phyloP scores from a whole-genome alignment of 2,113 vertebrate genomes.

The Chaetodon auriga region DNA sequence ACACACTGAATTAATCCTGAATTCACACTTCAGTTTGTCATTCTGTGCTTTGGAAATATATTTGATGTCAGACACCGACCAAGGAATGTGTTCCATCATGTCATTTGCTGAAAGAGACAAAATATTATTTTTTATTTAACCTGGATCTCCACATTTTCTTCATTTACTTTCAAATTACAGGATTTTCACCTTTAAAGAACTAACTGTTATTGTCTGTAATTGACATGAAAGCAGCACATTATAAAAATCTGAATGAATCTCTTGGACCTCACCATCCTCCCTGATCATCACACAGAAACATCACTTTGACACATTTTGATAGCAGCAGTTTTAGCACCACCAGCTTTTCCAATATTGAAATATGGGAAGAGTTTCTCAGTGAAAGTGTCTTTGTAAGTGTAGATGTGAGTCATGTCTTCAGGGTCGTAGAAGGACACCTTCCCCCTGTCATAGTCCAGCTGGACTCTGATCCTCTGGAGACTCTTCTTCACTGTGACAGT shows the following conservation, averaged over 20 bases:
- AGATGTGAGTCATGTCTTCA: constrained; percentile 51
- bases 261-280: neutral
- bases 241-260: neutral
- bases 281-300: constrained; percentile 10
- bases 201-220: too few species aligned
- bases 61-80: too few species aligned
- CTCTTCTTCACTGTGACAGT: neutral
- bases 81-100: too few species aligned
- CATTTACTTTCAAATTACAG: too few species aligned
- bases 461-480: constrained; percentile 59
- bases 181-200: too few species aligned
- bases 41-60: too few species aligned
- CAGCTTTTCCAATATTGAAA: accelerated
- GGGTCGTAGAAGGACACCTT: constrained; percentile 59
- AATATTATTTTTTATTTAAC: too few species aligned
- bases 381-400: constrained; percentile 53
- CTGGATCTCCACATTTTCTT: too few species aligned
- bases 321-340: constrained; percentile 19
- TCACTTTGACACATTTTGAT: constrained; percentile 34
- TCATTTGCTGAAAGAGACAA: too few species aligned
- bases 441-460: constrained; percentile 64
- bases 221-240: neutral
- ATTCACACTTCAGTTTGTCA: too few species aligned
- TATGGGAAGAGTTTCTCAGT: constrained; percentile 63
- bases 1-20: too few species aligned